Conservation (phyloP, 2,113 vertebrate species). For the Sinocyclocheilus anophthalmus region DNA sequence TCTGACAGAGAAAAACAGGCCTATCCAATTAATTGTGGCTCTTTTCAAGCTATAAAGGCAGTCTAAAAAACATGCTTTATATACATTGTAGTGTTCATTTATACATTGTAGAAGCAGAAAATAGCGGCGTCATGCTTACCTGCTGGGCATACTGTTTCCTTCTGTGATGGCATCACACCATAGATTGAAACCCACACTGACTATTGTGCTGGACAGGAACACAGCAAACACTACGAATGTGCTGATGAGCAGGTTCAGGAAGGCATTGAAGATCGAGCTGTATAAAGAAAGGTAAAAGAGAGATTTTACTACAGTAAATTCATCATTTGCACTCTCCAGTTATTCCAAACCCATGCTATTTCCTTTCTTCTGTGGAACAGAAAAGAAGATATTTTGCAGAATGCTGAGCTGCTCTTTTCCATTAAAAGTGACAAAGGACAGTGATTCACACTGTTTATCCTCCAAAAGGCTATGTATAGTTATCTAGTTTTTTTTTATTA, state of each 20-base stretch:
- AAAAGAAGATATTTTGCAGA: neutral
- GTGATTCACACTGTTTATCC: neutral
- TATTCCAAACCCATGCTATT: neutral
- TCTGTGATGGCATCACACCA: slow-evolving; percentile 86
- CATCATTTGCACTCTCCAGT: neutral
- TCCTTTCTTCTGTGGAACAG: neutral
- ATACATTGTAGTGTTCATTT: neutral
- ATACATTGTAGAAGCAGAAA: no score
- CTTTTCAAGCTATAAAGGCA: neutral
- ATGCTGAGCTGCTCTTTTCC: neutral
- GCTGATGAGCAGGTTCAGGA: slow-evolving; percentile 84
- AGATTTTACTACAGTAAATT: neutral
- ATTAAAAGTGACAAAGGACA: neutral
- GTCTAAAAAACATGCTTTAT: no score
- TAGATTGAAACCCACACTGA: slow-evolving; percentile 86
- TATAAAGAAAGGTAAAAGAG: slow-evolving; percentile 11
- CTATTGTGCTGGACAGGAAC: slow-evolving; percentile 86
- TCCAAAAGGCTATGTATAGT: neutral
- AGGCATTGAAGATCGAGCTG: slow-evolving; percentile 85
- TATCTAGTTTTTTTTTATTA: no score
- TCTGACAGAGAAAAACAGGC: neutral
- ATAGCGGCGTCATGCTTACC: slow-evolving; percentile 64
- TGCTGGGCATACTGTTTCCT: slow-evolving; percentile 78
- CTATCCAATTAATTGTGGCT: neutral
- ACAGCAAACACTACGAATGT: slow-evolving; percentile 79